phyloP scores from a whole-genome alignment of 2,797 vertebrate species.

The Sarcoramphus papa region DNA sequence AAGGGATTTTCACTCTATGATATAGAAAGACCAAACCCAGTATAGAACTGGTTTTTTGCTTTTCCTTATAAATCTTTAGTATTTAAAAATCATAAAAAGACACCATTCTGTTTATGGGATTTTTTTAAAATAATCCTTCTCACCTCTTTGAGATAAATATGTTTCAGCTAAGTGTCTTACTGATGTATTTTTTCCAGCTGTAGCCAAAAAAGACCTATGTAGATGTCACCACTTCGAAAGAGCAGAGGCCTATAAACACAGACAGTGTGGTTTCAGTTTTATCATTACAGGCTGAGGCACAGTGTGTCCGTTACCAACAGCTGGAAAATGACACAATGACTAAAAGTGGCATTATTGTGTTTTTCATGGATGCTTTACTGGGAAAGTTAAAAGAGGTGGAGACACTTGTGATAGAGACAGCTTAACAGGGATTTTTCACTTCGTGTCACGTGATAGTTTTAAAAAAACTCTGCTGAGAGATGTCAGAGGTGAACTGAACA shows the following conservation, averaged over 20 bases:
- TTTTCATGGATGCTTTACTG: conserved; percentile 22
- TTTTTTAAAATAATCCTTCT: neutral
- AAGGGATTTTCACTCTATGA: neutral
- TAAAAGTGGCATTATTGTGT: conserved; percentile 23
- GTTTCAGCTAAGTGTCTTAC: neutral
- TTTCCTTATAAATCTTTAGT: neutral
- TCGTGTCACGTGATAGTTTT: neutral
- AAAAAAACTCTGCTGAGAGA: neutral
- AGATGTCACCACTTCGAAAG: neutral
- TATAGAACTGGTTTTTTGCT: neutral
- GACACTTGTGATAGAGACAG: neutral
- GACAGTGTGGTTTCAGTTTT: neutral
- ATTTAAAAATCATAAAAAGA: neutral
- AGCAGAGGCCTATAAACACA: neutral
- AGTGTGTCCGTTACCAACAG: neutral
- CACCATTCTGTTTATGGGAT: neutral
- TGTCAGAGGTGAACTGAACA: neutral
- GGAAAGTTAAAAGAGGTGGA: neutral
- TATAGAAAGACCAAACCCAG: neutral
- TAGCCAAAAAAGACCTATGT: neutral
- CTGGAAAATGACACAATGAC: conserved; percentile 30
- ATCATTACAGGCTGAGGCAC: neutral
- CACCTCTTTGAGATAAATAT: neutral
- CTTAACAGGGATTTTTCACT: conserved; percentile 6
- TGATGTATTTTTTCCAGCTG: neutral